phyloP scores from a whole-genome alignment of 2,888 invertebrate genomes.

The Alsophila aescularia region DNA sequence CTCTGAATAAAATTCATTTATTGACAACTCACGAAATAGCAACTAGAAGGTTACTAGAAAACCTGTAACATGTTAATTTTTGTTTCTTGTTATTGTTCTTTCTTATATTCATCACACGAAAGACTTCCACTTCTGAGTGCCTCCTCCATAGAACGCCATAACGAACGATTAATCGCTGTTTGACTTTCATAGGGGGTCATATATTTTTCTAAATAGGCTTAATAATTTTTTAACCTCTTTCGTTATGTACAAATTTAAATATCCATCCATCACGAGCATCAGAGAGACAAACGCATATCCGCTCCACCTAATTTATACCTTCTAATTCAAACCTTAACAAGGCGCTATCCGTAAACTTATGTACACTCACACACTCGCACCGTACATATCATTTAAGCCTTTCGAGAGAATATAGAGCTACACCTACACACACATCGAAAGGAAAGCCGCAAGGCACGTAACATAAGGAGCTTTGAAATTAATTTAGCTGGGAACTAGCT shows the following conservation, averaged over 20 bases:
- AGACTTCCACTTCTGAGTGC: too few relatives aligned
- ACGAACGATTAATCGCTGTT: too few relatives aligned
- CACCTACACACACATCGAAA: slow-evolving; percentile 67
- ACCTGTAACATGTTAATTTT: too few relatives aligned
- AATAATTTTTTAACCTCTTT: background rate
- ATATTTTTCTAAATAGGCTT: too few relatives aligned
- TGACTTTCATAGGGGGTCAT: too few relatives aligned
- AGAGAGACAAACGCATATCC: slow-evolving; percentile 53
- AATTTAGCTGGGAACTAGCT: slow-evolving; percentile 85
- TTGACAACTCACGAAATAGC: too few relatives aligned
- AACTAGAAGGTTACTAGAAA: too few relatives aligned
- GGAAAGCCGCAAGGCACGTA: slow-evolving; percentile 84
- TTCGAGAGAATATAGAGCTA: slow-evolving; percentile 71
- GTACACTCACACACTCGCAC: slow-evolving; percentile 54
- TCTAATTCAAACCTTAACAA: slow-evolving; percentile 80
- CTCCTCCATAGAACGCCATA: too few relatives aligned
- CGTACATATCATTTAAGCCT: slow-evolving; percentile 76
- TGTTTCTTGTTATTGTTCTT: too few relatives aligned
- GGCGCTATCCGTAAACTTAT: slow-evolving; percentile 73
- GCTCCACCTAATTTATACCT: slow-evolving; percentile 73
- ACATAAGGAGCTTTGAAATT: slow-evolving; percentile 85
- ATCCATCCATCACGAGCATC: slow-evolving; percentile 21
- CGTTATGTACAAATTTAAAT: background rate
- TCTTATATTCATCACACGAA: too few relatives aligned
- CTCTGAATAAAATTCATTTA: too few relatives aligned